phyloP scores from a whole-genome alignment of 2,797 vertebrate genomes.

The Arvicola amphibius region DNA sequence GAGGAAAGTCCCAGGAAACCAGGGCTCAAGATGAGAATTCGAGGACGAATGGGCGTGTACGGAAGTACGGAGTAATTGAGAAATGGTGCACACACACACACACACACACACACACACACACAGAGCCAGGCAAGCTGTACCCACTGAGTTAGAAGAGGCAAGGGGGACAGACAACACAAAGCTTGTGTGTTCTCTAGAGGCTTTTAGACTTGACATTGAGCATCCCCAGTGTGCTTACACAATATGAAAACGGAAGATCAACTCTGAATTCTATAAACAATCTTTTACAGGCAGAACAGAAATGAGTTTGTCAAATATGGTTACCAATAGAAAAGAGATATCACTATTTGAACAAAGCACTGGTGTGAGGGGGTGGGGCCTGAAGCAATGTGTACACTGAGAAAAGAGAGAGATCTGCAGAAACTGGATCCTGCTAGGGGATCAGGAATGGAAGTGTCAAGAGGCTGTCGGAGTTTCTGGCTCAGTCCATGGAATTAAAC shows the following conservation, averaged over 20 bases:
- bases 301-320: background rate
- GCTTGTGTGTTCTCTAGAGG: fast-evolving
- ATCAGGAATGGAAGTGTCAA: background rate
- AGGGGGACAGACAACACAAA: background rate
- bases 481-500: background rate
- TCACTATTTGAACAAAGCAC: background rate
- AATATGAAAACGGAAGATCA: background rate
- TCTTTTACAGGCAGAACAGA: background rate
- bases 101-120: background rate
- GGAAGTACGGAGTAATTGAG: fast-evolving
- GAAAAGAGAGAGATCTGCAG: background rate
- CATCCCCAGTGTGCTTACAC: fast-evolving
- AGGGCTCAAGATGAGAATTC: background rate
- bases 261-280: background rate
- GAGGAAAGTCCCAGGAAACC: background rate
- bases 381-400: background rate
- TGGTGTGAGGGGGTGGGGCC: fast-evolving
- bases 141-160: background rate
- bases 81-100: background rate
- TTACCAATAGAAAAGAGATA: background rate
- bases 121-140: fast-evolving
- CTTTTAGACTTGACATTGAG: fast-evolving
- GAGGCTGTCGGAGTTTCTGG: background rate
- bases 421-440: background rate
- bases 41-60: background rate